These are phyloP conservation scores for Sitta carolinensis DNA, from an alignment of 2,797 vertebrate species.

Conservation along the genomic window DNA sequence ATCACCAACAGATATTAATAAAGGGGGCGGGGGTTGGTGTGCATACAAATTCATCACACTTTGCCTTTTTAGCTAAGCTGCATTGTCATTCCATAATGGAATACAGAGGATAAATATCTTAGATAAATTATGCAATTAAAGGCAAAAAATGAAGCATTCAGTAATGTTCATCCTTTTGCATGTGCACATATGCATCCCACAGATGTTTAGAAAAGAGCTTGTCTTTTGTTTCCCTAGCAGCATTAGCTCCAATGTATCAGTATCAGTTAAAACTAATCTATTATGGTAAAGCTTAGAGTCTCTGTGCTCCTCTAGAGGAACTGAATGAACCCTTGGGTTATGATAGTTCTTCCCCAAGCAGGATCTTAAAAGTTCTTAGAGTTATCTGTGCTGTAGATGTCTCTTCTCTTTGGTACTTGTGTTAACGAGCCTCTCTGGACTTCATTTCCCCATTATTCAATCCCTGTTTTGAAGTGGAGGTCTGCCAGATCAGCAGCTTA, in stretches of 20 bases:
- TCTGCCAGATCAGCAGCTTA: background rate
- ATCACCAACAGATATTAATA: background rate
- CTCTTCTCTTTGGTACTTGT: slow-evolving; percentile 13
- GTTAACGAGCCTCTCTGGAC: slow-evolving; percentile 57
- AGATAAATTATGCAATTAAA: background rate
- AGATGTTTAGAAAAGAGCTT: background rate
- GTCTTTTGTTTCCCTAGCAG: background rate
- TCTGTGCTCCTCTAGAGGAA: background rate
- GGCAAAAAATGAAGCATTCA: background rate
- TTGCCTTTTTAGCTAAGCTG: background rate
- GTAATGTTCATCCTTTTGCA: background rate
- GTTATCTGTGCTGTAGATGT: slow-evolving; percentile 43
- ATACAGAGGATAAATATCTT: background rate
- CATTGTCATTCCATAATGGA: background rate
- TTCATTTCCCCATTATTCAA: slow-evolving; percentile 5
- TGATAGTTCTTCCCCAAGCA: slow-evolving; percentile 8
- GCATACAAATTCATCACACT: background rate
- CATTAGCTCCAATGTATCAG: background rate
- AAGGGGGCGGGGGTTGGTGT: background rate
- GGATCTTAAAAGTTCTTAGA: slow-evolving; percentile 25
- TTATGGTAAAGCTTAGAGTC: background rate
- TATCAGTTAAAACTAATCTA: slow-evolving; percentile 2
- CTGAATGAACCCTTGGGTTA: slow-evolving; percentile 22
- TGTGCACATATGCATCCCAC: background rate
- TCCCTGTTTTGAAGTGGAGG: background rate